Base-by-base conservation (phyloP, 2,888 invertebrate genomes). In the Drosophila suboccidentalis region DNA sequence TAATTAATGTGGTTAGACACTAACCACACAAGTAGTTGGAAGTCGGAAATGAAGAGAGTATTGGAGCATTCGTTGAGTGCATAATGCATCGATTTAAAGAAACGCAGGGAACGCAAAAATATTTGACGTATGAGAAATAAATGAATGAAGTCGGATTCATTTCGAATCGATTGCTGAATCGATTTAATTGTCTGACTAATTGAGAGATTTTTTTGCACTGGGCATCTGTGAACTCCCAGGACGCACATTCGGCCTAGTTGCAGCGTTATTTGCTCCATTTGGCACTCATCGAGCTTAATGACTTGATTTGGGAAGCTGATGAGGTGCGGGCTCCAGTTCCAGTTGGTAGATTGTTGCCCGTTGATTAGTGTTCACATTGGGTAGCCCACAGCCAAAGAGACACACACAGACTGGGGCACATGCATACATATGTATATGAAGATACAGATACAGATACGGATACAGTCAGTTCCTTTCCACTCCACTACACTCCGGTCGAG, bases 101-200 rank as follows among this genome's bases (percentile, higher is more conserved):
- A 43, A 34, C 53, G 60, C 19, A 44, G 34, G 15, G 22, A 17
- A 36, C 57, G 57, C 44, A 39, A 51, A 79, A 57, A 49, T 70
- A 81, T 75, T 74, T 71, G 57, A 61, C 47, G 68, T 69, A 64
- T 67, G 73, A 60, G 73, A 60, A 63, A 54, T 73, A 76, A 74
- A 69, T 70, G 75, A 74, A 78, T 82, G 80, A 58, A 81, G 73
- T 71, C 74, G 74, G 62, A 80, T 80, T 79, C 72, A 75, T 71
- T 80, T 89, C 59, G 78, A 71, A 82, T 87, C 77, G 90, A 87
- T 91, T 88, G 83, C 90, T 90, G 91, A 26, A 26, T 26, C 26
- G 26, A 91, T 91, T 92, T 92, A 92, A 92, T 92, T 92, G 92
- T 90, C 91, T 90, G 91, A 92, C 92, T 92, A 92, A 92, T 92